Conservation (phyloP, 2,113 vertebrate species). For the Catharus fuscescens region DNA sequence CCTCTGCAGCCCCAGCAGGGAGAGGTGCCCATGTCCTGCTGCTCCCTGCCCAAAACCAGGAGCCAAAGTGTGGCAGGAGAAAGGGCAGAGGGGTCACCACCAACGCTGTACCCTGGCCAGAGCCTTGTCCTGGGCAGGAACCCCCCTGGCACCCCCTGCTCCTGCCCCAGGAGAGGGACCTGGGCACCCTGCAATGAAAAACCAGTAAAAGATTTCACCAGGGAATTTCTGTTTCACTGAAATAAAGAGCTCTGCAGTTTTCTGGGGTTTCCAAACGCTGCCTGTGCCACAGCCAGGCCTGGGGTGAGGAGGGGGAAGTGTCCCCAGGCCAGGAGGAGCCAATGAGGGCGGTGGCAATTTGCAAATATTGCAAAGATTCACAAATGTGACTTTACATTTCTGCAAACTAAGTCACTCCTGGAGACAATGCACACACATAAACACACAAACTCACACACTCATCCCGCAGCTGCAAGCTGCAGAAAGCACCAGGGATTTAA, state of each 20-base stretch:
- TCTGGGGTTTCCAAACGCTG: not conserved
- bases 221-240: not conserved
- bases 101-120: not conserved
- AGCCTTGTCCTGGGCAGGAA: not conserved
- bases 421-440: not conserved
- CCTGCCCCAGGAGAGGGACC: not conserved
- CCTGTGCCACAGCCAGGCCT: not conserved
- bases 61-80: not conserved
- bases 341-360: rapidly evolving
- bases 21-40: not conserved
- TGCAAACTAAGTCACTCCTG: not conserved
- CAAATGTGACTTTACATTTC: not conserved
- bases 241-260: not conserved
- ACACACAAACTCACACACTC: not conserved
- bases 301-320: not conserved
- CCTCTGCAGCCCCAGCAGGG: not conserved
- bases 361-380: not conserved
- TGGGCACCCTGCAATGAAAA: not conserved
- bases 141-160: not conserved
- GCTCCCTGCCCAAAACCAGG: not conserved
- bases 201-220: not conserved
- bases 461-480: not conserved
- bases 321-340: not conserved
- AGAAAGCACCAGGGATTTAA: not conserved
- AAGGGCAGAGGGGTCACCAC: not conserved